A percentile compares a stretch with the other conserved stretches of the same genome.
Evolutionary conservation across 2,797 vertebrate genomes (phyloP).

Genomic region (Jordanella pulchra): DNA sequence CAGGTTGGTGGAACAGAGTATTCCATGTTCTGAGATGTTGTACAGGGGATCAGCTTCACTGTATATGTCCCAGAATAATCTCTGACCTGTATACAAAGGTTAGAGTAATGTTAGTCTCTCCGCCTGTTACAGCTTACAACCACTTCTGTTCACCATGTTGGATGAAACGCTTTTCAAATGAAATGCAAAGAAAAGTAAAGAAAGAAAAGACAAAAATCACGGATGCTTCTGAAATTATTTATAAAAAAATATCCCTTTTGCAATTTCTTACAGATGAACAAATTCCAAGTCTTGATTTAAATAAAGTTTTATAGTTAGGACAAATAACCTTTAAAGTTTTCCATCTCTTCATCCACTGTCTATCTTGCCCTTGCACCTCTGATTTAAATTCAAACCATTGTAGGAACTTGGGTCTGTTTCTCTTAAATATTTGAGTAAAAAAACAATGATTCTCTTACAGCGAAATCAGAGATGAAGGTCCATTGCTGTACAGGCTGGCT

Average conservation of each 20-base stretch:
- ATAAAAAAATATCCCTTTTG: too few relatives aligned
- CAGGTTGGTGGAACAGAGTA: constrained; percentile 86
- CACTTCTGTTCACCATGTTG: not conserved
- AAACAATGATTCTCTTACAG: constrained; percentile 75
- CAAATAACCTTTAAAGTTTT: too few relatives aligned
- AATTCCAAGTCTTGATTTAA: too few relatives aligned
- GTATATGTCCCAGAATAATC: constrained; percentile 94
- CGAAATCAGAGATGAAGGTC: constrained; percentile 92
- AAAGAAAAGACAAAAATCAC: too few relatives aligned
- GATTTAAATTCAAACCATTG: not conserved
- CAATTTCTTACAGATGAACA: too few relatives aligned
- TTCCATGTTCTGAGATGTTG: constrained; percentile 81
- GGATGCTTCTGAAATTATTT: too few relatives aligned
- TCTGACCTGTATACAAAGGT: constrained; percentile 80
- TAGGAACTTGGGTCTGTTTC: not conserved
- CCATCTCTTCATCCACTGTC: too few relatives aligned
- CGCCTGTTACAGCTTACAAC: not conserved
- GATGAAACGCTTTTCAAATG: too few relatives aligned
- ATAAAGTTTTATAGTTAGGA: too few relatives aligned
- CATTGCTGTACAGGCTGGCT: constrained; percentile 91
- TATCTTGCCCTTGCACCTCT: not conserved
- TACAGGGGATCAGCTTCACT: constrained; percentile 89
- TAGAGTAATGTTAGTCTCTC: not conserved
- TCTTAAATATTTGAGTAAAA: not conserved
- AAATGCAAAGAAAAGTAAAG: too few relatives aligned